phyloP scores from a whole-genome alignment of 92 coral and sea anemone species.

The Galaxea fascicularis region DNA sequence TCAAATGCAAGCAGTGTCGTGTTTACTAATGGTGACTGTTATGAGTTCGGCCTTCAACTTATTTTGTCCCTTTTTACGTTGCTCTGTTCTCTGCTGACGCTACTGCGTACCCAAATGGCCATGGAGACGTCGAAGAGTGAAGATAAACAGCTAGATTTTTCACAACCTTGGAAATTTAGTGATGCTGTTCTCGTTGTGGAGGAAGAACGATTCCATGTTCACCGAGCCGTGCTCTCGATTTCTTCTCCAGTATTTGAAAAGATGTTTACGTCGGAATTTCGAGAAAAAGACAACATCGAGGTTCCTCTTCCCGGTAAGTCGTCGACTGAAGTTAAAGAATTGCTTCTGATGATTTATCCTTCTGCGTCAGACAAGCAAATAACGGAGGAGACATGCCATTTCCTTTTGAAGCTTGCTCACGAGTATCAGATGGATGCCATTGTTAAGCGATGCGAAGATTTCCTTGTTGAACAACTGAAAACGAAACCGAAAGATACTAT shows the following conservation, averaged over 20 bases:
- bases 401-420: not conserved
- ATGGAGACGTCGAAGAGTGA: not conserved
- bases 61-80: too few relatives aligned
- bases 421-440: not conserved
- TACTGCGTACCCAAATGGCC: too few relatives aligned
- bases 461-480: not conserved
- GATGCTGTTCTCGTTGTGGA: not conserved
- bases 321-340: not conserved
- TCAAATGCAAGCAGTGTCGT: too few relatives aligned
- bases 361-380: not conserved
- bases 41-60: too few relatives aligned
- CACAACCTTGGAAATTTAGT: not conserved
- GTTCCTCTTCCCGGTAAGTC: not conserved
- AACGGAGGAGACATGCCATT: not conserved
- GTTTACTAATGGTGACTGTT: too few relatives aligned
- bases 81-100: too few relatives aligned
- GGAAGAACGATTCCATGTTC: not conserved
- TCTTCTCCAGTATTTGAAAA: not conserved
- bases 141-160: not conserved
- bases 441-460: not conserved
- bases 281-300: not conserved
- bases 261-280: not conserved
- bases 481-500: not conserved
- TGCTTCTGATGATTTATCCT: not conserved
- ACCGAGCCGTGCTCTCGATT: not conserved